These are phyloP conservation scores for Serinus canaria DNA, from an alignment of 2,113 vertebrate genomes.

Conservation along the genomic window DNA sequence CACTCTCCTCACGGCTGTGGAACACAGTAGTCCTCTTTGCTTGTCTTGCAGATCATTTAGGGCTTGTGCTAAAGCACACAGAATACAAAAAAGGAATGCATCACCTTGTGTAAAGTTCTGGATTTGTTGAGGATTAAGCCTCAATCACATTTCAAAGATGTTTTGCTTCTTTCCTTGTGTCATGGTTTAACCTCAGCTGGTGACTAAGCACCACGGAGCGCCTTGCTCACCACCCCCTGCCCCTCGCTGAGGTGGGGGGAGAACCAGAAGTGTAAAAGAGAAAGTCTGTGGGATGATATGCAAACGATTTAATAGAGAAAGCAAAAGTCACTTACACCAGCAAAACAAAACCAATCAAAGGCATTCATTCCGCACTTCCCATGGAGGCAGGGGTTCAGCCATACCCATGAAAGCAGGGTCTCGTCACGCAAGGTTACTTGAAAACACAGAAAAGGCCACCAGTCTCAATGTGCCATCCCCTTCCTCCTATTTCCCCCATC, in stretches of 20 bases:
- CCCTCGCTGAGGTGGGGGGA: rapidly evolving
- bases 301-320: not conserved
- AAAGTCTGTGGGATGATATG: not conserved
- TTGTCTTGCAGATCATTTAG: not conserved
- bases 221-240: not conserved
- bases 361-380: not conserved
- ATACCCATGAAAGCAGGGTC: not conserved
- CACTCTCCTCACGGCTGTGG: not conserved
- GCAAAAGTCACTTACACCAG: not conserved
- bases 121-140: not conserved
- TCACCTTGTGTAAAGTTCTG: not conserved
- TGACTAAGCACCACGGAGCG: not conserved
- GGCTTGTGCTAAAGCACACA: not conserved
- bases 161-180: not conserved
- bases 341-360: not conserved
- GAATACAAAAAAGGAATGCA: not conserved
- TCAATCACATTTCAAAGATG: not conserved
- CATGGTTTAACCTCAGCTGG: not conserved
- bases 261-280: not conserved
- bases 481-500: not conserved
- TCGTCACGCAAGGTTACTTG: rapidly evolving
- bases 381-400: rapidly evolving
- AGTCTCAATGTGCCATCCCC: not conserved
- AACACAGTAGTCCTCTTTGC: not conserved
- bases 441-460: not conserved